A percentile compares a stretch with the other conserved stretches of the same genome.
phyloP scores from a whole-genome alignment of 2,888 invertebrate genomes.

The Escarpia spicata region DNA sequence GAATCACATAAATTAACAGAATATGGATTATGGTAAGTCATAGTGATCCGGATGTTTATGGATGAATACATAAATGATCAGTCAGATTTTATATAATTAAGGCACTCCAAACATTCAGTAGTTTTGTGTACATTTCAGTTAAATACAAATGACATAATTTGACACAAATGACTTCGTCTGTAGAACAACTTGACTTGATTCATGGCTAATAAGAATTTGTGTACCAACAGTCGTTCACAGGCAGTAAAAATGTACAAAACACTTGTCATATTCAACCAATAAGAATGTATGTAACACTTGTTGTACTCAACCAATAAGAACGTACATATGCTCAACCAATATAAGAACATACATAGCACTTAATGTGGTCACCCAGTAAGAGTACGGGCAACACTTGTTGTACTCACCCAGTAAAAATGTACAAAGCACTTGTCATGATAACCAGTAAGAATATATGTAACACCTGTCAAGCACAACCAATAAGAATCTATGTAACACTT shows the following conservation, averaged over 20 bases:
- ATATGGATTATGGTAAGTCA: background rate
- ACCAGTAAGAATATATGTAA: background rate
- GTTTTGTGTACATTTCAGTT: background rate
- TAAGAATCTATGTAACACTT: background rate
- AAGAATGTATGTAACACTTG: too few species aligned
- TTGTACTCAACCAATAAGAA: too few species aligned
- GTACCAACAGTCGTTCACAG: too few species aligned
- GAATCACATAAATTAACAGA: background rate
- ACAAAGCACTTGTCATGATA: background rate
- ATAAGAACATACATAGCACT: background rate
- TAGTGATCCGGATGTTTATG: background rate
- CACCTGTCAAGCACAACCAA: background rate
- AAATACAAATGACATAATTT: background rate
- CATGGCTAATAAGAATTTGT: too few species aligned
- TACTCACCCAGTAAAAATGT: background rate
- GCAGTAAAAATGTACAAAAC: too few species aligned
- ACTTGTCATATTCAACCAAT: too few species aligned
- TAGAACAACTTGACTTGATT: too few species aligned
- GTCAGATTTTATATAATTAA: background rate
- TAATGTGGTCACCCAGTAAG: background rate
- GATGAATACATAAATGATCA: background rate
- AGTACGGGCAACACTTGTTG: background rate
- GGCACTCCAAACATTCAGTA: background rate
- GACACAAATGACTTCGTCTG: too few species aligned
- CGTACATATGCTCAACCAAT: too few species aligned